Evolutionary conservation across 2,113 vertebrate genomes (phyloP).

Genomic region (Solea solea): DNA sequence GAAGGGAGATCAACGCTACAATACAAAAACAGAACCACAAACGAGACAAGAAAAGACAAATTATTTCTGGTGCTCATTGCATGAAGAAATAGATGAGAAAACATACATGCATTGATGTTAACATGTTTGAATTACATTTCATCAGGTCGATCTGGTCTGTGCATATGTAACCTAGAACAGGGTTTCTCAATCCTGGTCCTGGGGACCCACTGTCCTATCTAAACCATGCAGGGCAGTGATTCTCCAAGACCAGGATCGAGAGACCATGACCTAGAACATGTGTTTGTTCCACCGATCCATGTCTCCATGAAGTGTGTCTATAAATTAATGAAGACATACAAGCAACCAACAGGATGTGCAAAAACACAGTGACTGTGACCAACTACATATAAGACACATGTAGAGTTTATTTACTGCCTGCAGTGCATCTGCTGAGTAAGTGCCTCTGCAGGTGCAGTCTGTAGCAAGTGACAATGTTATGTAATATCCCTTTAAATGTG

Average conservation of each 20-base stretch:
- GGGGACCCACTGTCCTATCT: too few relatives aligned
- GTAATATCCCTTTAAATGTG: background rate
- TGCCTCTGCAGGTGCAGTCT: background rate
- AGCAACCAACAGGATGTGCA: conserved; percentile 5
- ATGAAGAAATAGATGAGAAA: conserved; percentile 22
- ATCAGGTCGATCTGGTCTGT: background rate
- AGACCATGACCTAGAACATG: background rate
- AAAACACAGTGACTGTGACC: conserved; percentile 2
- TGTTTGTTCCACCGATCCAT: background rate
- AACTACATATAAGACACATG: background rate
- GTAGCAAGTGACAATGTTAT: conserved; percentile 16
- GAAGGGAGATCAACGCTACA: background rate
- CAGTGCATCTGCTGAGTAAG: background rate
- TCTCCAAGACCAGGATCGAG: too few relatives aligned
- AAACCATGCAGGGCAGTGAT: too few relatives aligned
- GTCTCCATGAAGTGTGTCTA: background rate
- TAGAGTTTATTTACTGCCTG: background rate
- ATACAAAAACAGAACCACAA: background rate
- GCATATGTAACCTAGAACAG: too few relatives aligned
- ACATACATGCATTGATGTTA: conserved; percentile 52
- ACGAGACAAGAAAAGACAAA: conserved; percentile 8
- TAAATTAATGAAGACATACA: conserved; percentile 34
- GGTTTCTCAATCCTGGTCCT: too few relatives aligned
- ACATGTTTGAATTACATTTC: conserved; percentile 28
- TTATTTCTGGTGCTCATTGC: conserved; percentile 8